phyloP scores from a whole-genome alignment of 2,888 invertebrate species.

The Hemaris fuciformis region DNA sequence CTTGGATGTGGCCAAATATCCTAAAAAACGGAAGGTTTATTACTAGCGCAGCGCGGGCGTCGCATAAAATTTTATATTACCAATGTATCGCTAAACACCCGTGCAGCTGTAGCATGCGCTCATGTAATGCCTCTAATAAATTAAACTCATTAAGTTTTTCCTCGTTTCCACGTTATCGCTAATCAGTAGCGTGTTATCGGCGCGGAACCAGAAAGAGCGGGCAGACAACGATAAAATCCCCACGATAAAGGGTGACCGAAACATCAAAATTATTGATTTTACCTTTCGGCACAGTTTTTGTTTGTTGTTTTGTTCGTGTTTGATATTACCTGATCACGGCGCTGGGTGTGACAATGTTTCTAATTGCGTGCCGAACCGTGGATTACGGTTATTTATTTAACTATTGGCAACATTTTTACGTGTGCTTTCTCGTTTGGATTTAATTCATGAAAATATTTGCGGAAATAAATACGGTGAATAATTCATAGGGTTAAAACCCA shows the following conservation, averaged over 20 bases:
- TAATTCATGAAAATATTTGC: background rate
- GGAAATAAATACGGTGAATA: no score
- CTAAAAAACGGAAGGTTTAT: background rate
- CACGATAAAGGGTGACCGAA: constrained; percentile 58
- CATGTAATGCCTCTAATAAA: constrained; percentile 30
- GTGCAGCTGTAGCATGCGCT: constrained; percentile 11
- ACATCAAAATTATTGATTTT: constrained; percentile 70
- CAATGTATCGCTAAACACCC: background rate
- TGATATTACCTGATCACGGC: background rate
- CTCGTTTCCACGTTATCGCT: constrained; percentile 45
- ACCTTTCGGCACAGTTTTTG: constrained; percentile 25
- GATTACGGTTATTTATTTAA: background rate
- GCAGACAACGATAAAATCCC: constrained; percentile 62
- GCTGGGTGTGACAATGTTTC: background rate
- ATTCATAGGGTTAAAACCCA: no score
- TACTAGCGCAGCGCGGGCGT: background rate
- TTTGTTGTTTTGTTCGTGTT: constrained; percentile 19
- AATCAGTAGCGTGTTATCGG: constrained; percentile 71
- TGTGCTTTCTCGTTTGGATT: background rate
- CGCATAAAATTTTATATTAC: background rate
- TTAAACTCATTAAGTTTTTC: constrained; percentile 39
- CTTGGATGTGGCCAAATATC: background rate
- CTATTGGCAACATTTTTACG: background rate
- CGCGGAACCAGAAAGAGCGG: constrained; percentile 49
- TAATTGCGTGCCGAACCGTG: background rate